Evolutionary conservation across 2,888 invertebrate species (phyloP), one percentile per base, ranked within the genome.

Genomic region (Ochlodes sylvanus): DNA sequence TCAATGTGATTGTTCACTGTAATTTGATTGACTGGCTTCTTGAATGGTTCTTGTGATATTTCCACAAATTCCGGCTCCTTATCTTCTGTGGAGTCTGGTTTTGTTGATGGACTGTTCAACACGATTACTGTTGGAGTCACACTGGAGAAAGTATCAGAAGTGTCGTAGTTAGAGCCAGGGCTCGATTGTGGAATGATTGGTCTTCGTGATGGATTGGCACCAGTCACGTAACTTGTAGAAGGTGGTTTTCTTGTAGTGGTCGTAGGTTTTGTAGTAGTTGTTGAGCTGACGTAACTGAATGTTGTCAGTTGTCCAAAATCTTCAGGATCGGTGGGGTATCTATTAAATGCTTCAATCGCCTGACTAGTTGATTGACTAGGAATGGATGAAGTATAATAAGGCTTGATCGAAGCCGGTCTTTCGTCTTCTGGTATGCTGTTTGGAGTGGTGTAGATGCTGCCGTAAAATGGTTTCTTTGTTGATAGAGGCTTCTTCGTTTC

Each of bases 1-100:
- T 93, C 94, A 32, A 95, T 94, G 73, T 95, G 94, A 73, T 95
- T 95, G 73, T 95, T 95, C 0, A 95, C 95, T 4, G 95, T 95
- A 0, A 95, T 94, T 64, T 89, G 88, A 69, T 82, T 92, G 17
- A 90, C 80, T 1, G 93, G 93, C 79, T 93, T 93, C 70, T 94
- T 92, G 72, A 89, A 91, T 0, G 85, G 95, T 82, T 93, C 94
- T 81, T 91, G 92, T 14, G 93, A 92, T 75, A 94, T 92, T 77
- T 93, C 92, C 1, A 94, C 89, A 17, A 90, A 93, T 72, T 90
- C 82, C 2, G 89, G 84, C 63, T 91, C 90, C 32, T 84, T 81
- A 4, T 67, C 61, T 71, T 80, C 81, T 5, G 84, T 78, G 0
- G 68, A 68, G 21, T 83, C 79, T 63, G 91, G 84, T 78, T 89